A percentile compares a stretch with the other conserved stretches of the same genome.
These are phyloP conservation scores for Penaeus japonicus DNA, from an alignment of 1,140 invertebrate species.

Conservation along the genomic window DNA sequence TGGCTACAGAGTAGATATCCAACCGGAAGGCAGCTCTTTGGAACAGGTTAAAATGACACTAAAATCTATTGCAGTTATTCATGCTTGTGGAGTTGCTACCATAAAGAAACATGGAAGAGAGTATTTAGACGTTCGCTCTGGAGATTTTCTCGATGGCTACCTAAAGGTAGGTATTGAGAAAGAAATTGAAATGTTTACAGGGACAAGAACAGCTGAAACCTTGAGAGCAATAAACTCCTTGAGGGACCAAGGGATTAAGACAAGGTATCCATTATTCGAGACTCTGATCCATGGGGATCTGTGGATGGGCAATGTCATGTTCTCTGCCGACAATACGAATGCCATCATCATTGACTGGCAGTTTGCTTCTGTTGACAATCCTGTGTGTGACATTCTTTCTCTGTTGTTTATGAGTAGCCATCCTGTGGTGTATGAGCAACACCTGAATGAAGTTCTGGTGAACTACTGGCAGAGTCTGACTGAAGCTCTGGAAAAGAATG, in stretches of 20 bases:
- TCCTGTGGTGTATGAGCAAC: neutral
- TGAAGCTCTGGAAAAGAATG: slow-evolving; percentile 23
- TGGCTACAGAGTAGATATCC: neutral
- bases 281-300: slow-evolving; percentile 30
- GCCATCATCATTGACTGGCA: slow-evolving; percentile 42
- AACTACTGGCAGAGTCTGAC: slow-evolving; percentile 21
- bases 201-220: neutral
- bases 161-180: neutral
- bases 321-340: neutral
- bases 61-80: slow-evolving; percentile 25
- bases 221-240: neutral
- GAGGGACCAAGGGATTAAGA: neutral
- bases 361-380: slow-evolving; percentile 22
- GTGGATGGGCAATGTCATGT: slow-evolving; percentile 41
- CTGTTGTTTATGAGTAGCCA: slow-evolving; percentile 19
- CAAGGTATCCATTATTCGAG: slow-evolving; percentile 4
- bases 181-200: slow-evolving; percentile 13
- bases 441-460: slow-evolving; percentile 6
- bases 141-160: neutral
- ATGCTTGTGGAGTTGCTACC: slow-evolving; percentile 10
- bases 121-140: neutral
- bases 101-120: slow-evolving; percentile 1
- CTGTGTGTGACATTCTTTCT: slow-evolving; percentile 24
- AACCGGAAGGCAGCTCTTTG: slow-evolving; percentile 10
- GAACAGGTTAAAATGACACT: slow-evolving; percentile 23